Conservation (phyloP, 2,888 invertebrate genomes). For the Idaea biselata region DNA sequence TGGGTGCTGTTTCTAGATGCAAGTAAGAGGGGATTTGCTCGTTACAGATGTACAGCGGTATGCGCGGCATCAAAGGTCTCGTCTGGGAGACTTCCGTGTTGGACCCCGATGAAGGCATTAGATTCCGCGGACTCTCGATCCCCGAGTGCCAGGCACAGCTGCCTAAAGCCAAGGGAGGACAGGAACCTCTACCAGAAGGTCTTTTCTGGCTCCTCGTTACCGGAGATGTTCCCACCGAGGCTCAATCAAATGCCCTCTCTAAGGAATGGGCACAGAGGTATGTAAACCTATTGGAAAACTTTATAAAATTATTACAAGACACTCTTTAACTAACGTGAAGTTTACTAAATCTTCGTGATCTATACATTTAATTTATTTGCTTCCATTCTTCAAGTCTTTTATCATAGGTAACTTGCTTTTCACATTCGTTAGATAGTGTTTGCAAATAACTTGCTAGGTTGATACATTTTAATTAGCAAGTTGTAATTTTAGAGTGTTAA, state of each 20-base stretch:
- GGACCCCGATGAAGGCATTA: slow-evolving; percentile 96
- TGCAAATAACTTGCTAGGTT: no score
- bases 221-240: slow-evolving; percentile 86
- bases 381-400: no score
- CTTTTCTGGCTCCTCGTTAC: slow-evolving; percentile 90
- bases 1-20: not conserved
- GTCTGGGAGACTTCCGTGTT: slow-evolving; percentile 97
- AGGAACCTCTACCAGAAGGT: slow-evolving; percentile 88
- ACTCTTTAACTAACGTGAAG: not conserved
- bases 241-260: slow-evolving; percentile 86
- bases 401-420: no score
- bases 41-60: slow-evolving; percentile 92
- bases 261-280: slow-evolving; percentile 89
- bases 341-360: not conserved
- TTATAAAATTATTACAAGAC: not conserved
- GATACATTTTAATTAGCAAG: no score
- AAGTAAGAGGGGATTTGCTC: not conserved
- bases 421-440: no score
- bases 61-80: slow-evolving; percentile 97
- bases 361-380: not conserved
- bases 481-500: no score
- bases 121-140: slow-evolving; percentile 96
- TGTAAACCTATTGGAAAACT: slow-evolving; percentile 7
- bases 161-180: slow-evolving; percentile 85
- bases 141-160: slow-evolving; percentile 88